These are phyloP conservation scores for Onthophagus taurus DNA, from an alignment of 1,140 invertebrate species.

Conservation along the genomic window DNA sequence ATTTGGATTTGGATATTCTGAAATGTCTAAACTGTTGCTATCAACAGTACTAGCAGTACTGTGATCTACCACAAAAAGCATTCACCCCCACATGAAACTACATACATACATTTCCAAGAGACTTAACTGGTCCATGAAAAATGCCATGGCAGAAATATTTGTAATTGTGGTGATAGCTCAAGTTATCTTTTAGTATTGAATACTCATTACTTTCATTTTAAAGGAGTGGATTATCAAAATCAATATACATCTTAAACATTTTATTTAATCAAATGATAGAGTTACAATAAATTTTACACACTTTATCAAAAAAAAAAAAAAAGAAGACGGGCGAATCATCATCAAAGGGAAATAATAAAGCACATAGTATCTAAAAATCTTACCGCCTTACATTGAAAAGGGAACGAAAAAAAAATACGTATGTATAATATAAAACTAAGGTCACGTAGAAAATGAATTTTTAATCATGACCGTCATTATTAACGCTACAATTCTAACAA, in stretches of 20 bases:
- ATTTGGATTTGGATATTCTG: no score
- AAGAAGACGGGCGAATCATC: not conserved
- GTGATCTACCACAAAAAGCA: no score
- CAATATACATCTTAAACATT: constrained; percentile 8
- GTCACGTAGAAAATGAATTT: not conserved
- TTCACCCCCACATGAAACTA: no score
- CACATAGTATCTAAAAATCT: constrained; percentile 4
- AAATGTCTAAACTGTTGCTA: no score
- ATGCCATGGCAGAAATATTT: no score
- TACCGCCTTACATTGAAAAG: constrained; percentile 3
- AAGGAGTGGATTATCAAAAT: not conserved
- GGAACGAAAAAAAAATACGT: constrained; percentile 8
- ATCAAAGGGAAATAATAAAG: constrained; percentile 4
- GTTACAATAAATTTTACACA: constrained; percentile 17
- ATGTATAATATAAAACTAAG: constrained; percentile 1
- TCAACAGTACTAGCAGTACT: no score
- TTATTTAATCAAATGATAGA: constrained; percentile 14
- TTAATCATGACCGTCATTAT: constrained; percentile 1
- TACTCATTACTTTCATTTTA: no score
- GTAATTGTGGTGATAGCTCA: no score
- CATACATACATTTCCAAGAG: no score
- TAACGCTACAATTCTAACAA: constrained; percentile 7
- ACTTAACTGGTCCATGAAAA: no score
- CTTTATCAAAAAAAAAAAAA: constrained; percentile 10
- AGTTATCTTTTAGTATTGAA: no score